Base-by-base conservation (phyloP, 2,888 invertebrate species). In the Criorhina ranunculi region DNA sequence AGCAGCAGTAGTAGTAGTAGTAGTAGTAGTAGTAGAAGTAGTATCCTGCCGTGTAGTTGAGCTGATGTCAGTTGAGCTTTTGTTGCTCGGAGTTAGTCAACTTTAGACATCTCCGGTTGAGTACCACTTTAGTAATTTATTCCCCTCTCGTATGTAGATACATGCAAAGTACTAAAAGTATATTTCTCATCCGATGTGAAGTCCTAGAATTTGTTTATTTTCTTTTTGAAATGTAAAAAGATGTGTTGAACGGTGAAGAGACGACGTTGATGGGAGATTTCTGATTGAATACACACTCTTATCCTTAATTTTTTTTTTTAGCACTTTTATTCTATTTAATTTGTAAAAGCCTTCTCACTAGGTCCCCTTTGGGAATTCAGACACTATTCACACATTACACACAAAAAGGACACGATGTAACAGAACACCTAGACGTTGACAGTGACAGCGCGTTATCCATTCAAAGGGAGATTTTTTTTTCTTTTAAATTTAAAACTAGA, bases 41-140 rank as follows among this genome's bases (percentile, higher is more conserved):
- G 19, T 78, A 35, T 7, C 35, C 29, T 42, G 33, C 12, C 29
- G 57, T 59, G 31, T 17, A 33, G 57, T 40, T 8, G 33, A 29
- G 57, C 17, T 51, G 42, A 11, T 53, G 46, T 60, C 40, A 72
- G 82, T 75, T 87, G n/a, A n/a, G 60, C 66, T 73, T 49, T 75
- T 72, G 80, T 60, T 66, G 29, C 0, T 66, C n/a, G 40, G 19
- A 24, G 15, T 29, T 59, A 70, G 77, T 64, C 60, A 76, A 72
- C 72, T 79, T 66, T 67, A 70, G 75, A 77, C 64, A 64, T 85
- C 77, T 81, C 67, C 81, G 73, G 49, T 77, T 80, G 79, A 82
- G 77, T 85, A 72, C 72, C 72, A 86, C 75, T 86, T 77, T 53
- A 85, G 79, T 76, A 79, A 86, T 86, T 86, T 86, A 82, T 86